Evolutionary conservation across 1,140 invertebrate genomes (phyloP).

Genomic region (Bursaphelenchus mucronatus): DNA sequence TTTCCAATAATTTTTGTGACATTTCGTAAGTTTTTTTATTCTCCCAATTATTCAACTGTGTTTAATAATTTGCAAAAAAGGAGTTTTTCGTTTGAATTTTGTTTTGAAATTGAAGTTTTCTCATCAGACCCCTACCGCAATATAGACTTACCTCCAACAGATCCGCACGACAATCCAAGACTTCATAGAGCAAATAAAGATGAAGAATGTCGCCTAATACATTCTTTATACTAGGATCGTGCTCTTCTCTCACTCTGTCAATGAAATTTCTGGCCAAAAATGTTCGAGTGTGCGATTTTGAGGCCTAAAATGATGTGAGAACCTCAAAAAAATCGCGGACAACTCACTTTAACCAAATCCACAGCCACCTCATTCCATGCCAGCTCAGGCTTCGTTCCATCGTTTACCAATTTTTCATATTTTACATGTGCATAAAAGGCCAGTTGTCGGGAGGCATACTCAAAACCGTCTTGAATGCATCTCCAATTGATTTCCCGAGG

Average conservation of each 20-base stretch:
- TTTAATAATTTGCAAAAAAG: no score
- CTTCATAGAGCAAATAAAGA: conserved; percentile 26
- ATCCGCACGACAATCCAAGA: conserved; percentile 18
- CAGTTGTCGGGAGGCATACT: conserved; percentile 57
- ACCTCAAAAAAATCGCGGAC: conserved; percentile 22
- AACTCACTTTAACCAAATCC: conserved; percentile 23
- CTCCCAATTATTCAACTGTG: no score
- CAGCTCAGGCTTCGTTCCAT: conserved; percentile 33
- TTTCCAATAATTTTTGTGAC: no score
- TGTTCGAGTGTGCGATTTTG: conserved; percentile 35
- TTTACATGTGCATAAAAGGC: conserved; percentile 30
- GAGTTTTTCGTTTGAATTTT: no score
- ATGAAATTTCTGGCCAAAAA: conserved; percentile 41
- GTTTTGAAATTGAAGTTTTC: no score
- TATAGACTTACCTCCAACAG: conserved; percentile 5
- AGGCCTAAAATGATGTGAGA: neutral
- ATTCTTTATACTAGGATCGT: conserved; percentile 11
- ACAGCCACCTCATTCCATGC: conserved; percentile 41
- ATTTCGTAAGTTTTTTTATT: no score
- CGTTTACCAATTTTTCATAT: conserved; percentile 18
- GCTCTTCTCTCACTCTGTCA: conserved; percentile 10
- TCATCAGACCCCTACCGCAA: no score
- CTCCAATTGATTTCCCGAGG: conserved; percentile 12
- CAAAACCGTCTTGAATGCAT: conserved; percentile 43
- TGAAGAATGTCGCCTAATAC: conserved; percentile 17